Conservation (phyloP, 2,113 vertebrate genomes). For the Tenebrosternarchus preto region DNA sequence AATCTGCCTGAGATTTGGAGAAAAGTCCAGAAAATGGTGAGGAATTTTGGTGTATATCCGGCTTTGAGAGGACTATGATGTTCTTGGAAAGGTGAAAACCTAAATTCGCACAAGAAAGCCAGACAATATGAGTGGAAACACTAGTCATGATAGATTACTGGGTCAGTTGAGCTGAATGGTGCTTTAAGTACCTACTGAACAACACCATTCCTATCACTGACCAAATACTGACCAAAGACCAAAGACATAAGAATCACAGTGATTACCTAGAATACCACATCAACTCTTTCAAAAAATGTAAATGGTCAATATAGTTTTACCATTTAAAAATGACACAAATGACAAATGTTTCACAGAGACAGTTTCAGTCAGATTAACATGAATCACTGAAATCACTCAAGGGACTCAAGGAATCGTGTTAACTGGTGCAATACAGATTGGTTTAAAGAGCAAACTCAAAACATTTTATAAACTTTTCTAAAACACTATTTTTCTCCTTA, state of each 20-base stretch:
- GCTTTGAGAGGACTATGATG: slow-evolving; percentile 8
- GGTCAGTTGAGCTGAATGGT: background rate
- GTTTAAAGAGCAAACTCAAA: too few relatives aligned
- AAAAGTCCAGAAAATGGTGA: slow-evolving; percentile 30
- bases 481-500: too few relatives aligned
- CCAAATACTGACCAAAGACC: background rate
- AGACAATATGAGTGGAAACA: too few relatives aligned
- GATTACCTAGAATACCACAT: too few relatives aligned
- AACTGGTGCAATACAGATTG: too few relatives aligned
- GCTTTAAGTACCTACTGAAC: background rate
- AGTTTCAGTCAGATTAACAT: too few relatives aligned
- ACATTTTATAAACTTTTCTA: too few relatives aligned
- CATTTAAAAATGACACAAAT: background rate
- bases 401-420: too few relatives aligned
- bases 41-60: slow-evolving; percentile 16
- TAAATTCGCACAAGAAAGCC: background rate
- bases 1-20: slow-evolving; percentile 37
- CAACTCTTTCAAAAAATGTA: too few relatives aligned
- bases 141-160: background rate
- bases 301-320: background rate
- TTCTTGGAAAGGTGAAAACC: background rate
- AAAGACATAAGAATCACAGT: too few relatives aligned
- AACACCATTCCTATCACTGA: background rate
- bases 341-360: background rate
- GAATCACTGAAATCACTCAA: too few relatives aligned